Percentiles rank a stretch among this genome's conserved stretches.
phyloP scores from a whole-genome alignment of 1,140 invertebrate genomes.

The Bombus impatiens region DNA sequence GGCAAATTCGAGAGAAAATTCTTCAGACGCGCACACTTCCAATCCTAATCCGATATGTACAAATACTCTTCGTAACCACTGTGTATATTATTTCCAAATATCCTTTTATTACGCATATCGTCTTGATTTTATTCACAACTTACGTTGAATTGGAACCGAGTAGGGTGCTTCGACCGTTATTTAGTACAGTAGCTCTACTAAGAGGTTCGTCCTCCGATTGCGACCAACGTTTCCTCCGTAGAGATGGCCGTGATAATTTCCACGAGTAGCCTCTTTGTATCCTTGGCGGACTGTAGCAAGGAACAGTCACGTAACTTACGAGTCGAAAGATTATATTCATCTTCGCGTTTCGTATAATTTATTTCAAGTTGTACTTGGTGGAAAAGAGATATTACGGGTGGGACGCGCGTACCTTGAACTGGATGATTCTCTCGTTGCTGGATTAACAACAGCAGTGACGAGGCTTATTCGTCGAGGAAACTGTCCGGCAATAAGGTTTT shows the following conservation, averaged over 20 bases:
- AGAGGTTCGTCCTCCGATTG: slow-evolving; percentile 79
- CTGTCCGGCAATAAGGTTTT: slow-evolving; percentile 76
- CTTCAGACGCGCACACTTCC: too few relatives aligned
- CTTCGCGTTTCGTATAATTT: neutral
- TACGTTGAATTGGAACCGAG: slow-evolving; percentile 75
- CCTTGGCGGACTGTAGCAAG: slow-evolving; percentile 75
- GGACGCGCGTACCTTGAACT: slow-evolving; percentile 72
- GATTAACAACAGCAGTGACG: slow-evolving; percentile 73
- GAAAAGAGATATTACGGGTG: rapidly evolving
- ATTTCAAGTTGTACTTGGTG: neutral
- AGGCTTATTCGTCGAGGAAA: slow-evolving; percentile 77
- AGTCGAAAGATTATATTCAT: neutral
- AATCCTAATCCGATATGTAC: too few relatives aligned
- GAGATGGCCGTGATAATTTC: slow-evolving; percentile 86
- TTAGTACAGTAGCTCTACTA: slow-evolving; percentile 83
- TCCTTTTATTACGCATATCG: neutral
- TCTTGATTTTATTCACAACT: slow-evolving; percentile 39
- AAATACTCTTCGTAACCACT: too few relatives aligned
- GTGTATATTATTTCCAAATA: too few relatives aligned
- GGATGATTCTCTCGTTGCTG: slow-evolving; percentile 74
- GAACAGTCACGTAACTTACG: neutral
- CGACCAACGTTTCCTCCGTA: slow-evolving; percentile 83
- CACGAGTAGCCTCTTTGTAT: slow-evolving; percentile 87
- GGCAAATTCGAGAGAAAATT: too few relatives aligned
- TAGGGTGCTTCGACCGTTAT: slow-evolving; percentile 82